Base-by-base conservation (phyloP, 2,797 vertebrate species). In the Bucorvus abyssinicus region DNA sequence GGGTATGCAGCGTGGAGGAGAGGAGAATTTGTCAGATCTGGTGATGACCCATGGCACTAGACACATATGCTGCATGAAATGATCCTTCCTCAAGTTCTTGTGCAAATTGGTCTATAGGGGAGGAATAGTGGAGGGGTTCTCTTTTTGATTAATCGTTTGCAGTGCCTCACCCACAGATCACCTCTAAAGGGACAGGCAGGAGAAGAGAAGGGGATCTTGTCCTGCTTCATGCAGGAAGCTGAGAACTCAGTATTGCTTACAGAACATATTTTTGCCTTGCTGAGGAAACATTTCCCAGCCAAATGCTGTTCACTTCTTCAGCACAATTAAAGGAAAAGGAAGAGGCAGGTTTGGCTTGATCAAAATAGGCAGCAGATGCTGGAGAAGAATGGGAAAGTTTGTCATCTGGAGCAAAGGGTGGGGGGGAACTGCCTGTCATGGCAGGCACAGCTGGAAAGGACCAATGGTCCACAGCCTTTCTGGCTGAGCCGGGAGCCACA, bases 251-350 rank as follows among this genome's bases (percentile, higher is more conserved):
- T 15, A 29, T 90, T 77, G 75, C 94, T 81, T 95, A 52, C 34
- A 45, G 34, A 94, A 88, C 29, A 18, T 69, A 83, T 95, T 91
- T 89, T 65, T 71, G 60, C 59, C 63, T 69, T 88, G 96, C 49
- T 90, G 70, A 32, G 83, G 95, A 97, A 97, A 95, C 0, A 7
- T 87, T 95, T 73, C 53, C 53, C 18, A 52, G 93, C 63, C 96
- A 97, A 97, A 92, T 73, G 63, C 74, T 90, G 91, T 60, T n/a
- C 21, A 78, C 94, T 81, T 64, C 84, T 96, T 80, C 34, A 87
- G 94, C 83, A 98, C 97, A 98, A 98, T 98, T 74, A 88, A 79
- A 94, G 96, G 97, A 97, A 98, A 95, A 96, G 97, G 97, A 98
- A 97, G 87, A 94, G 74, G 67, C 56, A 94, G 67, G 52, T 67